Evolutionary conservation across 1,140 invertebrate species (phyloP).

Genomic region (fruit fly (Drosophila melanogaster)): Release_6_plus_ISO1_MT NT_033779.5:4188001-4188500

Average conservation of each 20-base stretch:
- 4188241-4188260: slow-evolving; percentile 7
- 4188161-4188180: background rate
- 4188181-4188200: background rate
- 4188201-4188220: background rate
- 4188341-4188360: background rate
- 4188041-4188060: background rate
- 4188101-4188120: background rate
- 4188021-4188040: no score
- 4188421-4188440: background rate
- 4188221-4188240: background rate
- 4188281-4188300: background rate
- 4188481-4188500: background rate
- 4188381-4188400: background rate
- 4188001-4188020: no score
- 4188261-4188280: background rate
- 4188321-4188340: slow-evolving; percentile 1
- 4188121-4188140: background rate
- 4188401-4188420: background rate
- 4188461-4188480: background rate
- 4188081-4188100: background rate
- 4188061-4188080: background rate
- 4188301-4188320: background rate
- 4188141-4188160: background rate
- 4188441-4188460: background rate
- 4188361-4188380: background rate